A percentile compares a stretch with the other conserved stretches of the same genome.
Conservation (phyloP, 1,140 invertebrate genomes). For the Panagrolaimus sp. region DNA sequence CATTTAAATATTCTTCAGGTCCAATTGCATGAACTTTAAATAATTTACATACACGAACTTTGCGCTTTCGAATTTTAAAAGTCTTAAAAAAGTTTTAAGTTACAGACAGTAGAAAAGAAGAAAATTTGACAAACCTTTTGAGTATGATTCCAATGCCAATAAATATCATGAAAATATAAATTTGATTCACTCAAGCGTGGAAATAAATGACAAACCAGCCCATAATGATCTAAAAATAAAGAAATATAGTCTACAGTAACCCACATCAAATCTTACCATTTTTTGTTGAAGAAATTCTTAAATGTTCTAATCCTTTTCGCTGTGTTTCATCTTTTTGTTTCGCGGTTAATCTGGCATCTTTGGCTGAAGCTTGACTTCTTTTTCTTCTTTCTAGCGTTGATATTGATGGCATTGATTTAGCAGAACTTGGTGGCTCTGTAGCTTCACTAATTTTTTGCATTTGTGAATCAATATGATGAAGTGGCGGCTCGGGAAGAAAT, state of each 20-base stretch:
- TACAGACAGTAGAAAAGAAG: background rate
- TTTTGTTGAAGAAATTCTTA: too few species aligned
- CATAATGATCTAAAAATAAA: constrained; percentile 9
- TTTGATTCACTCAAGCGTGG: constrained; percentile 5
- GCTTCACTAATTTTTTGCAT: too few species aligned
- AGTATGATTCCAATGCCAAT: background rate
- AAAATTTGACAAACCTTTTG: background rate
- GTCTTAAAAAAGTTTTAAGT: constrained; percentile 1
- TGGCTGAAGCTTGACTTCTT: too few species aligned
- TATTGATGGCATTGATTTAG: too few species aligned
- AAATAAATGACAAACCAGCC: constrained; percentile 2
- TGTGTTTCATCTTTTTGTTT: constrained; percentile 1
- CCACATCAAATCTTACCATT: too few species aligned
- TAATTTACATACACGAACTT: background rate
- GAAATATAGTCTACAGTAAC: too few species aligned
- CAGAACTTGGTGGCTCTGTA: too few species aligned
- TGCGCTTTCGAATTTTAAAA: constrained; percentile 6
- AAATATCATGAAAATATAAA: constrained; percentile 5
- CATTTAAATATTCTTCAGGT: background rate
- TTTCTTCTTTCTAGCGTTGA: too few species aligned
- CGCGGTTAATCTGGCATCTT: too few species aligned
- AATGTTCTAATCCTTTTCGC: background rate
- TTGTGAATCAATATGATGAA: too few species aligned
- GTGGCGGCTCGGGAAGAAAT: too few species aligned
- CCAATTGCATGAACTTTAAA: constrained; percentile 11